Conservation (phyloP, 2,888 invertebrate genomes). For the Leptarthrus brevirostris region DNA sequence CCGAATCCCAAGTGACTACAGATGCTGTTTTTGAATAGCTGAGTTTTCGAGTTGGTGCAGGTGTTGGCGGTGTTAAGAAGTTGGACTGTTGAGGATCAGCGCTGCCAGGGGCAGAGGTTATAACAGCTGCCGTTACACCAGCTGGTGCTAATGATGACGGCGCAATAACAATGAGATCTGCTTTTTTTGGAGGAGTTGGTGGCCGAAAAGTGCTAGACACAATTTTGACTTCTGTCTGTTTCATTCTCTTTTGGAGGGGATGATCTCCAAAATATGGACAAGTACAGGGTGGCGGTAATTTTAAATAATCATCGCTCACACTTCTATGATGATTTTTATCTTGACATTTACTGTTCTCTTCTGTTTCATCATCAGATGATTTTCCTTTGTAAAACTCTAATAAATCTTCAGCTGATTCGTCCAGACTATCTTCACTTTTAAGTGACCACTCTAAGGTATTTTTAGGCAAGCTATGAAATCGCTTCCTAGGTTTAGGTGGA, state of each 20-base stretch:
- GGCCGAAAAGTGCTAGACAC: constrained; percentile 57
- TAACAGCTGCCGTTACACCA: constrained; percentile 7
- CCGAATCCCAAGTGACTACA: constrained; percentile 80
- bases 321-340: constrained; percentile 66
- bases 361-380: background rate
- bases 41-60: constrained; percentile 64
- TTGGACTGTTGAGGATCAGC: background rate
- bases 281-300: constrained; percentile 81
- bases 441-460: constrained; percentile 56
- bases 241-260: constrained; percentile 68
- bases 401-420: constrained; percentile 52
- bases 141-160: constrained; percentile 19
- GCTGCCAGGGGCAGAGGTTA: constrained; percentile 7
- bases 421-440: constrained; percentile 52
- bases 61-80: constrained; percentile 67
- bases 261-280: constrained; percentile 84
- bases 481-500: constrained; percentile 58
- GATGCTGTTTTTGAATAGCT: constrained; percentile 68
- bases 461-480: constrained; percentile 64
- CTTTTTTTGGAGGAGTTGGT: background rate
- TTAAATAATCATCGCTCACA: constrained; percentile 66
- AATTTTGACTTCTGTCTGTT: constrained; percentile 70
- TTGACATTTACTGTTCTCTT: constrained; percentile 57
- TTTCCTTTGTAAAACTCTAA: constrained; percentile 19
- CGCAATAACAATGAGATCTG: background rate